Base-by-base conservation (phyloP, 2,113 vertebrate species). In the Neotoma lepida region DNA sequence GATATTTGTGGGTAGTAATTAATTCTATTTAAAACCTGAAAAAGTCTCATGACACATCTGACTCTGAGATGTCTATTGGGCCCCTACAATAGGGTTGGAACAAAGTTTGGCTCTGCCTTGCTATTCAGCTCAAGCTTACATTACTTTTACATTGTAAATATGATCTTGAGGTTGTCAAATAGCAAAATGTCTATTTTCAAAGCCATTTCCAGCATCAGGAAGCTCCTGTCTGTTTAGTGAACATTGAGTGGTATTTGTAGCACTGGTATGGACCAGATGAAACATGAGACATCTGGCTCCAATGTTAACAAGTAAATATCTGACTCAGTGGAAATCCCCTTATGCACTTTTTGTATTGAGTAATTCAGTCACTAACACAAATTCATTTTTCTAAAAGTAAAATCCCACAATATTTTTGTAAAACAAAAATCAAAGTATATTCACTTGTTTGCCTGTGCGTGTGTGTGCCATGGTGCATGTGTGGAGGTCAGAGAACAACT, bases 11-110 rank as follows among this genome's bases (percentile, higher is more conserved):
- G 14, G 49, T 74, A 81, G 92, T 93, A 88, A 96, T 91, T 96
- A 96, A 95, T 95, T 95, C 68, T 92, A 85, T 89, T 94, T 96
- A 94, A 95, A 51, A 97, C 90, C 30, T 82, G 30, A 86, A 88
- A 94, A 87, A 24, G 10, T 94, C 84, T 95, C 77, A 86, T 6
- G 89, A 58, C 54, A 74, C 49, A 76, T 85, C 84, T 80, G 49
- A 15, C 26, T 56, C 70, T 74, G 26, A 95, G 18, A 41, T 94
- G 18, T 63, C 54, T 88, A 12, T 82, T 88, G 70, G 63, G 51
- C 44, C 87, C 20, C 4, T 64, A 41, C 2, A 9, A 44, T 3
- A 84, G 9, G 24, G 24, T 1, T 41, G 5, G 9, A 46, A n/a
- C 61, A 66, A 81, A 63, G 56, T 66, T 49, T 78, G 24, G 2